Evolutionary conservation across 1,140 invertebrate species (phyloP).

Genomic region (Thrips palmi): DNA sequence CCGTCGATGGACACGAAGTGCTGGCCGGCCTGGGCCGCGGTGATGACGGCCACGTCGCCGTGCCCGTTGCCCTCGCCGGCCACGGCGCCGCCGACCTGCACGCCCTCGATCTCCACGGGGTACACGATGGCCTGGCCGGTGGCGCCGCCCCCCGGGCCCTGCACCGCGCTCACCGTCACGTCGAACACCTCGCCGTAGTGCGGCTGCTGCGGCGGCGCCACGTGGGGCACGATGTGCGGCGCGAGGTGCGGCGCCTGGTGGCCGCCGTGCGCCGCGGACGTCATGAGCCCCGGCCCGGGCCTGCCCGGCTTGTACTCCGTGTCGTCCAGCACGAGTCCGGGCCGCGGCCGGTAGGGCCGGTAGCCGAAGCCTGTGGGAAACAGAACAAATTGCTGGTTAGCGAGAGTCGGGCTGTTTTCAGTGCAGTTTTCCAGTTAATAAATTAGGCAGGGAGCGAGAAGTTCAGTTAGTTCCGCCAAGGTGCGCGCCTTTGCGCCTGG

Average conservation of each 20-base stretch:
- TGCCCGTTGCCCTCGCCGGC: slow-evolving; percentile 21
- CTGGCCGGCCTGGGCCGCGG: slow-evolving; percentile 53
- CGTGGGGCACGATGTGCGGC: slow-evolving; percentile 24
- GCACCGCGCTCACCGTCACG: slow-evolving; percentile 68
- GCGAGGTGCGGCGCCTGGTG: slow-evolving; percentile 25
- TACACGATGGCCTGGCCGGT: slow-evolving; percentile 31
- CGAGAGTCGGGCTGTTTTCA: too few species aligned
- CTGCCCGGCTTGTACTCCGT: slow-evolving; percentile 52
- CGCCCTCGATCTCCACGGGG: slow-evolving; percentile 22
- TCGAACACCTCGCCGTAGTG: slow-evolving; percentile 65
- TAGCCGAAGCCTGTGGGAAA: too few species aligned
- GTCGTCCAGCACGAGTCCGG: slow-evolving; percentile 65
- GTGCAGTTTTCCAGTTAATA: too few species aligned
- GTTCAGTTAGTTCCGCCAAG: too few species aligned
- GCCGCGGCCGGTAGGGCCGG: slow-evolving; percentile 45
- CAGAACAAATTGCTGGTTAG: neutral
- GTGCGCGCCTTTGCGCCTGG: too few species aligned
- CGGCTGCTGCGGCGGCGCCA: slow-evolving; percentile 22
- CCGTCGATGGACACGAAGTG: slow-evolving; percentile 86
- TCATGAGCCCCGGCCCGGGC: slow-evolving; percentile 18
- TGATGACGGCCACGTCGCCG: slow-evolving; percentile 46
- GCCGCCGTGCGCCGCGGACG: slow-evolving; percentile 18
- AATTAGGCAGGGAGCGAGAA: too few species aligned
- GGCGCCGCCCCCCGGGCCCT: slow-evolving; percentile 47
- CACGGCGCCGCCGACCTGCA: slow-evolving; percentile 17